phyloP scores from a whole-genome alignment of 2,113 vertebrate genomes.

The Macrotus californicus region DNA sequence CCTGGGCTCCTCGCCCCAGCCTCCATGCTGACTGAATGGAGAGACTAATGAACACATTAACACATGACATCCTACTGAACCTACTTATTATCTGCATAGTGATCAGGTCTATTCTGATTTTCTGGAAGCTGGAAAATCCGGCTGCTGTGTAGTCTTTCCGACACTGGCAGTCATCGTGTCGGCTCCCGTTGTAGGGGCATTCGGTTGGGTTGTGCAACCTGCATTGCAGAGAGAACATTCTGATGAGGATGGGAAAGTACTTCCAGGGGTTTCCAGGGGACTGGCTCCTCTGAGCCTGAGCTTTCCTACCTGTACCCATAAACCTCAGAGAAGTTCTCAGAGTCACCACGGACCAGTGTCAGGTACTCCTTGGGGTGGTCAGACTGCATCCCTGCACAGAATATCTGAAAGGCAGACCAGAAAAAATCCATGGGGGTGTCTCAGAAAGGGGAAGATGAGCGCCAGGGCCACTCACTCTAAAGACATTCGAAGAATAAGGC shows the following conservation, averaged over 20 bases:
- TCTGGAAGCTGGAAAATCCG: slow-evolving; percentile 93
- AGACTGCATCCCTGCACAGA: slow-evolving; percentile 93
- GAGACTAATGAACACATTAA: accelerated
- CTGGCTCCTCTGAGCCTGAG: neutral
- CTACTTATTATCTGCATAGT: slow-evolving; percentile 96
- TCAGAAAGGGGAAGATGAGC: accelerated
- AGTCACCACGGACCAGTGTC: slow-evolving; percentile 87
- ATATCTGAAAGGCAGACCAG: slow-evolving; percentile 83
- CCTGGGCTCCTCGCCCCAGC: neutral
- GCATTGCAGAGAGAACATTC: slow-evolving; percentile 66
- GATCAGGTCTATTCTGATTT: slow-evolving; percentile 91
- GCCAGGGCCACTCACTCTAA: neutral
- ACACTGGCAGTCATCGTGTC: slow-evolving; percentile 91
- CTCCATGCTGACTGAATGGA: neutral
- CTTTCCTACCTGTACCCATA: slow-evolving; percentile 92
- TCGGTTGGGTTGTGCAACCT: slow-evolving; percentile 95
- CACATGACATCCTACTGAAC: slow-evolving; percentile 68
- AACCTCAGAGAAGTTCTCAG: slow-evolving; percentile 96
- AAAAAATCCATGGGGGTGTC: accelerated
- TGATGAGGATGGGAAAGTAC: slow-evolving; percentile 56
- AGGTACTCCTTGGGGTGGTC: slow-evolving; percentile 91
- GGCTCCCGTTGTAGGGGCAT: slow-evolving; percentile 92
- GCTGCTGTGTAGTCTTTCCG: slow-evolving; percentile 92
- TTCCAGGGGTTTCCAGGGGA: neutral
- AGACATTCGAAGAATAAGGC: neutral